Base-by-base conservation (phyloP, 2,888 invertebrate genomes). In the Octonoba sinensis region DNA sequence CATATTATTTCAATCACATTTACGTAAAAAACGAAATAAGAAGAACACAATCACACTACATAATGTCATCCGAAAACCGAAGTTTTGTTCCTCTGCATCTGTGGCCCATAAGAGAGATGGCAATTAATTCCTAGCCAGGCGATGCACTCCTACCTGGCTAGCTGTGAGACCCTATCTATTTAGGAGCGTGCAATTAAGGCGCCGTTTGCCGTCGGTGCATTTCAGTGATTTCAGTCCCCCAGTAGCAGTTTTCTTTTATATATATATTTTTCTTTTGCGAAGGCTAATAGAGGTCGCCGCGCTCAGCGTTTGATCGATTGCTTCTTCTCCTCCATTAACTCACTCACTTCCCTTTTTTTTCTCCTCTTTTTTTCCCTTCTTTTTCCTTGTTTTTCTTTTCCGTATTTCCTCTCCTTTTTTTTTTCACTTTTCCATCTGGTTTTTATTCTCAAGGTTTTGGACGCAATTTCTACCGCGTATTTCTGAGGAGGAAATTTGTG, bases 271-370 rank as follows among this genome's bases (percentile, higher is more conserved):
- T 67, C 67, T 79, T 49, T 62, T 16, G 27, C 44, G 67, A 16
- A 69, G 67, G 79, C 79, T 81, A 73, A 81, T 73, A 81, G 79
- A 81, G 79, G 79, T 81, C 79, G 79, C 79, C 73, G 67, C 79
- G 79, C 73, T 73, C 79, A 67, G 69, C 62, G 64, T 67, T 81
- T 81, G 79, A 81, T 81, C 79, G 79, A 81, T 81, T 72, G 79
- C 67, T 81, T 73, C 79, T 81, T 81, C 79, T 81, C 69, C 79
- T 62, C 79, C 79, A 81, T 81, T 81, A 81, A 81, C 79, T 81
- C 79, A 81, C 79, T 69, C 79, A 67, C 73, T 73, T 65, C 44
- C 59, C 49, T 60, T 22, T 49, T 24, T 59, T 65, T 65, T 72
- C 59, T 22, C 56, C 36, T n/a, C 64, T 64, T 64, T 62, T 20